Evolutionary conservation across 2,113 vertebrate species (phyloP).

Genomic region (Taxidea taxus): DNA sequence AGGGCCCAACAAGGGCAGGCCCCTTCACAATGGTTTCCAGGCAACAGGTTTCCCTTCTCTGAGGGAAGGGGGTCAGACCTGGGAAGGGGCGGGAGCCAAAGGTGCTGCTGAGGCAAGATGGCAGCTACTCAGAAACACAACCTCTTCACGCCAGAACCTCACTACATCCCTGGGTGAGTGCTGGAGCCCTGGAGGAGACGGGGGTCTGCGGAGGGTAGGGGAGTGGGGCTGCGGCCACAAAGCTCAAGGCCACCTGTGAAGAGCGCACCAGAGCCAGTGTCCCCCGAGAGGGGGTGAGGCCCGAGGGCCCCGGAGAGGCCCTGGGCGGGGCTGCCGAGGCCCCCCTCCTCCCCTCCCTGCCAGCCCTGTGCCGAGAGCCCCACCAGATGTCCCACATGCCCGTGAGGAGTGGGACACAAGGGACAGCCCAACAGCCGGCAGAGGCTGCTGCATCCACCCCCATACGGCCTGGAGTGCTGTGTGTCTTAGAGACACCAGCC

Average conservation of each 20-base stretch:
- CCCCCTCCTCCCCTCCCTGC: background rate
- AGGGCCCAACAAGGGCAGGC: background rate
- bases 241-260: background rate
- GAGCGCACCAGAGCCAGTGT: background rate
- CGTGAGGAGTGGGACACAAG: background rate
- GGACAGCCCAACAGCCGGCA: background rate
- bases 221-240: background rate
- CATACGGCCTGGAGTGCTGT: rapidly evolving
- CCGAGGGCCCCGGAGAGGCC: background rate
- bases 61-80: background rate
- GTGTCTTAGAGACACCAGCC: background rate
- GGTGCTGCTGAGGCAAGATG: conserved; percentile 26
- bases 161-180: conserved; percentile 74
- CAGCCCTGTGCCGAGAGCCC: background rate
- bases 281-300: background rate
- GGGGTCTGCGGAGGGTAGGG: background rate
- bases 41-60: background rate
- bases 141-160: conserved; percentile 68
- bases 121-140: conserved; percentile 50
- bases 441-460: rapidly evolving
- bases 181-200: background rate
- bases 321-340: too few species aligned
- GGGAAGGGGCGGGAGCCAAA: background rate
- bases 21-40: conserved; percentile 68
- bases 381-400: background rate